Conservation (phyloP, 2,888 invertebrate genomes). For the Abrostola tripartita region DNA sequence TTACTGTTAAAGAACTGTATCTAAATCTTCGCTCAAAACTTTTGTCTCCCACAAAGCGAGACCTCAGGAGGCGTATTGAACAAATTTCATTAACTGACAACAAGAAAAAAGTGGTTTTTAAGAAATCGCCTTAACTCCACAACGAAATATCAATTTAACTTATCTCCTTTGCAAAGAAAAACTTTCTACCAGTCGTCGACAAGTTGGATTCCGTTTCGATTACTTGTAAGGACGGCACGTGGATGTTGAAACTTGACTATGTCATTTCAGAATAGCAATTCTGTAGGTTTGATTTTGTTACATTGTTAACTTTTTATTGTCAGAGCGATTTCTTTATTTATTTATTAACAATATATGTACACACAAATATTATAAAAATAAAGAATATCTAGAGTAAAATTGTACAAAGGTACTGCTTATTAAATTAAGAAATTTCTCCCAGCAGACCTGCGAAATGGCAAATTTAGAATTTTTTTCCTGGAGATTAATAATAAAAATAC, state of each 20-base stretch:
- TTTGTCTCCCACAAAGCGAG: constrained; percentile 4
- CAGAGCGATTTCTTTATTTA: background rate
- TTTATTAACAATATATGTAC: too few relatives aligned
- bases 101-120: constrained; percentile 28
- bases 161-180: constrained; percentile 61
- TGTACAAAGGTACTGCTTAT: too few relatives aligned
- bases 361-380: too few relatives aligned
- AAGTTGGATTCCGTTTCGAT: constrained; percentile 60
- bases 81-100: constrained; percentile 38
- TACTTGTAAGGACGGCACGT: constrained; percentile 47
- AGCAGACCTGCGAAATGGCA: too few relatives aligned
- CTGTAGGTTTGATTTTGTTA: background rate
- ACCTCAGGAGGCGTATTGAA: constrained; percentile 17
- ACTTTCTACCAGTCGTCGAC: constrained; percentile 51
- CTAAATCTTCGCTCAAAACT: background rate
- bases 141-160: constrained; percentile 67
- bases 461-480: too few relatives aligned
- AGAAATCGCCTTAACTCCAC: constrained; percentile 53
- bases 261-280: background rate
- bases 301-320: background rate
- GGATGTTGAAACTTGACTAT: background rate
- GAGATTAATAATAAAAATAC: too few relatives aligned
- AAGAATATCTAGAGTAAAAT: too few relatives aligned
- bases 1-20: too few relatives aligned
- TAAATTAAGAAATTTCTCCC: too few relatives aligned